Evolutionary conservation across 2,888 invertebrate species (phyloP), one percentile per base, ranked within the genome.

Genomic region (Argynnis bischoffii): DNA sequence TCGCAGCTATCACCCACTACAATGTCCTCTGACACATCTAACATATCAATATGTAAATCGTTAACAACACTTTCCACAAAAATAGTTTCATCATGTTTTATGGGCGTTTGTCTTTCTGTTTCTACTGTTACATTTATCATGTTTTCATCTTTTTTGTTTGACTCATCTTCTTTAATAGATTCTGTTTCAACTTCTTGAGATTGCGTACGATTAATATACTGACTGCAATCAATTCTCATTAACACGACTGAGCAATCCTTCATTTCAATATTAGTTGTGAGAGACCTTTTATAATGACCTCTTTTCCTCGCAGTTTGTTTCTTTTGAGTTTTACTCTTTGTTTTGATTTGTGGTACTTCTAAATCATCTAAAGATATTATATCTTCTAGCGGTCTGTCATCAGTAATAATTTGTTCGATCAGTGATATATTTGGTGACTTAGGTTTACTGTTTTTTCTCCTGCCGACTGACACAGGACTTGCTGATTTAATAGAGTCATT

Each of bases 11-110:
- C 88, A 0, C 87, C 91, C 69, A 92, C 89, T 0, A 89, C 84
- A 66, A 92, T 92, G 70, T 92, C 92, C 75, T 92, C 92, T 0
- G 91, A 92, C 0, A 92, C 91, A 78, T 92, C 92, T 66, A 92
- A 79, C 91, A 92, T 91, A 69, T 92, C 92, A 75, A 92, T 86
- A 55, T 89, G 88, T 50, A 91, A 76, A 61, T 89, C 87, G 75
- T 83, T 87, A 6, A 79, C 77, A 31, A 81, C 74, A 2, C 75
- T 66, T 60, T 78, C 79, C 64, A 78, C 79, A 16, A 75, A 66
- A 48, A 75, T 64, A 55, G 71, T 74, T 14, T 60, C 53, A 13
- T 59, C 53, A 6, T 59, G 47, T 26, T 21, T n/a, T 8, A 46
- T 26, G 64, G 47, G 31, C 50, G 53, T 59, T 55, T 50, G 57